phyloP scores from a whole-genome alignment of 2,797 vertebrate genomes.

The Urosaurus nigricauda region DNA sequence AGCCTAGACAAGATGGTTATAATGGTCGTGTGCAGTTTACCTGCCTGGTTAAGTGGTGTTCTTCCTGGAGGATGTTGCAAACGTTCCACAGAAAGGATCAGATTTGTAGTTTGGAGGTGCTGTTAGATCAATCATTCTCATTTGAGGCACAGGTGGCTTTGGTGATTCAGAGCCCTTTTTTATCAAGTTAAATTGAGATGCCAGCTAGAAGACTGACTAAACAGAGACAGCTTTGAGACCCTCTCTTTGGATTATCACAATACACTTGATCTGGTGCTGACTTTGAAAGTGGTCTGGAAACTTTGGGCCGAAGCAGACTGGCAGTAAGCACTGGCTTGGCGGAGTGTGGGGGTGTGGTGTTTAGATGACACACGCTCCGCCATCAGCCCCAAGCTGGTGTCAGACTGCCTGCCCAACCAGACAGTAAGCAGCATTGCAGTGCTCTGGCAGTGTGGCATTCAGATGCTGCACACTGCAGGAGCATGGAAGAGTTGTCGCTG shows the following conservation, averaged over 20 bases:
- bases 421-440: too few relatives aligned
- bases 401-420: too few relatives aligned
- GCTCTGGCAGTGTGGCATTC: too few relatives aligned
- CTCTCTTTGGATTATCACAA: background rate
- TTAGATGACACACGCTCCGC: too few relatives aligned
- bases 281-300: background rate
- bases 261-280: background rate
- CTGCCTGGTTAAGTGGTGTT: background rate
- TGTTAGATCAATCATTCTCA: background rate
- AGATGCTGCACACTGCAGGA: too few relatives aligned
- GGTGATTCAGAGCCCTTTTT: background rate
- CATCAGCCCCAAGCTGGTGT: too few relatives aligned
- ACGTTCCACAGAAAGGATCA: background rate
- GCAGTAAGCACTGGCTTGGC: too few relatives aligned
- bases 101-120: background rate
- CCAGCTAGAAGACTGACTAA: background rate
- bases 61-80: background rate
- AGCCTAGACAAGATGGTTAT: background rate
- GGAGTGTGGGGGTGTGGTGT: too few relatives aligned
- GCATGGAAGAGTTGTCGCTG: too few relatives aligned
- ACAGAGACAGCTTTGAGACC: background rate
- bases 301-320: too few relatives aligned
- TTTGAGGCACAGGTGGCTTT: background rate
- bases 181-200: too few relatives aligned
- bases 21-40: background rate